A percentile compares a stretch with the other conserved stretches of the same genome.
Evolutionary conservation across 2,888 invertebrate genomes (phyloP).

Genomic region (Aphrophora alni): DNA sequence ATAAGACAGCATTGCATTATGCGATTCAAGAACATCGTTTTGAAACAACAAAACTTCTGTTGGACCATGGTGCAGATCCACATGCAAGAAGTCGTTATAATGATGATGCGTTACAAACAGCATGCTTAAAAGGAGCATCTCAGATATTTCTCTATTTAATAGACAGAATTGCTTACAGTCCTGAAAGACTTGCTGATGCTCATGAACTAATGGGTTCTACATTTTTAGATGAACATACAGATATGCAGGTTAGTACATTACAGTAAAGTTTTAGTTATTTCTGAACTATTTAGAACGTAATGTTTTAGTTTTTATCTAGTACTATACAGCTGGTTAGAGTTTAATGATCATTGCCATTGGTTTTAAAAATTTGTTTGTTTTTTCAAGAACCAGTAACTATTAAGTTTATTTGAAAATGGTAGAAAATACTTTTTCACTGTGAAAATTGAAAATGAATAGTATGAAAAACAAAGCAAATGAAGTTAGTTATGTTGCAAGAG

Average conservation of each 20-base stretch:
- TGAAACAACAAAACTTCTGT: conserved; percentile 81
- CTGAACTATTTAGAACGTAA: too few species aligned
- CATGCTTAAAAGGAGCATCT: conserved; percentile 79
- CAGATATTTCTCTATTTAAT: conserved; percentile 75
- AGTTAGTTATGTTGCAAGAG: too few species aligned
- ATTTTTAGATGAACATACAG: conserved; percentile 86
- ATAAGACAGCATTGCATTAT: conserved; percentile 91
- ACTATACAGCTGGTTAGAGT: too few species aligned
- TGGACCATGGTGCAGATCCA: conserved; percentile 82
- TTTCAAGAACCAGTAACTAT: too few species aligned
- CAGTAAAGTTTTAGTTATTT: too few species aligned
- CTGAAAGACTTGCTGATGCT: conserved; percentile 79
- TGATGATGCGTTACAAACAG: conserved; percentile 88
- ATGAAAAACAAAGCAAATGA: too few species aligned
- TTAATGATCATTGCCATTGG: too few species aligned
- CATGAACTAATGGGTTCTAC: conserved; percentile 89
- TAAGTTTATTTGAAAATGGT: too few species aligned
- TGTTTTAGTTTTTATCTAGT: too few species aligned
- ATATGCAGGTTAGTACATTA: conserved; percentile 58
- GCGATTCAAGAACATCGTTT: conserved; percentile 75
- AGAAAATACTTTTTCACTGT: too few species aligned
- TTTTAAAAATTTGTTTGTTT: too few species aligned
- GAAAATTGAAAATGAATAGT: too few species aligned
- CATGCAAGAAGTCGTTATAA: conserved; percentile 77
- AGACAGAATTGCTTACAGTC: conserved; percentile 64